Evolutionary conservation across 2,113 vertebrate genomes (phyloP), one percentile per base, ranked within the genome.

Genomic region (Festucalex cinctus): DNA sequence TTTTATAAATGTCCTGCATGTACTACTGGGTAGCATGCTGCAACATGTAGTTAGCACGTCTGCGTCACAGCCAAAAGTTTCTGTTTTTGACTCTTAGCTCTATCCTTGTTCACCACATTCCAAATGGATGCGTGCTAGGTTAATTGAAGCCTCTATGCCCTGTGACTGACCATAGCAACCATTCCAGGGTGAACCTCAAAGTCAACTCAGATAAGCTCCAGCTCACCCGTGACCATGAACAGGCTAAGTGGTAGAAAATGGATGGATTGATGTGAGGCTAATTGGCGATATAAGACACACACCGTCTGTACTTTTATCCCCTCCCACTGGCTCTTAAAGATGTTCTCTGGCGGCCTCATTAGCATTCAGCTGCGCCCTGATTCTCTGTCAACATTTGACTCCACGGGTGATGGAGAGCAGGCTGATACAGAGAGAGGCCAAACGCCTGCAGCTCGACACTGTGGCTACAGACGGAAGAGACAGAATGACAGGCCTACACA

Each of bases 381-480:
- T 85, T 81, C 73, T 80, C 78, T 76, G 76, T 87, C 85, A 85
- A 81, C 81, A 75, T 88, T 83, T 84, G 83, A 83, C 79, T 84
- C 74, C 75, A 76, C 75, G 71, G 77, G 73, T 65, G 64, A 73
- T 70, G 68, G 73, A 75, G 79, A 78, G 81, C 80, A 77, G 76
- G 70, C 61, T 76, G 66, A 41, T 72, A 77, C 71, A 77, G 80
- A 62, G 68, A 59, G 69, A 82, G 77, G 82, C 73, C 81, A 63
- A 53, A 65, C 1, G 48, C 77, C 77, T 63, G 77, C 70, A 66
- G 71, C 67, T 71, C 66, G 1, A 73, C 58, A 53, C 62, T 63
- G 67, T 66, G 69, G 57, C 62, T 65, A 43, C 32, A 12, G 54
- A 67, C 56, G 32, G 48, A 56, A 61, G 44, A 51, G 68, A 66